Evolutionary conservation across 2,113 vertebrate species (phyloP).

Genomic region (Rutilus rutilus): DNA sequence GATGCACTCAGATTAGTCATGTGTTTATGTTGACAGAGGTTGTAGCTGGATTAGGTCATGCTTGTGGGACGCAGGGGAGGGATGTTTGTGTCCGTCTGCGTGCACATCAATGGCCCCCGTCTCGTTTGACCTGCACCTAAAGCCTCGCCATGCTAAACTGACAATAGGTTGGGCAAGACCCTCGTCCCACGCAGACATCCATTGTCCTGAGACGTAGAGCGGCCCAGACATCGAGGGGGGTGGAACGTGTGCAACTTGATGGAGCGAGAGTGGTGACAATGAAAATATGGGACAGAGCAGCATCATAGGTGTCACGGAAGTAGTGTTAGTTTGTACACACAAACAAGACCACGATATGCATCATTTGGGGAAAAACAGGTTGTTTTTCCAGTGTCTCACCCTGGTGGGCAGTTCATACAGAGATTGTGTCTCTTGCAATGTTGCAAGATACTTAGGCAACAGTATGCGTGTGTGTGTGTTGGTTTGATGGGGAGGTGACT

Average conservation of each 20-base stretch:
- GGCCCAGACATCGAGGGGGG: slow-evolving; percentile 8
- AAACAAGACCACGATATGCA: background rate
- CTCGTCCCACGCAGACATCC: slow-evolving; percentile 1
- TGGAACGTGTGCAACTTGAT: background rate
- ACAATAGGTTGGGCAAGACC: slow-evolving; percentile 30
- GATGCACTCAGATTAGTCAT: slow-evolving; percentile 64
- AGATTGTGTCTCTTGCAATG: slow-evolving; percentile 45
- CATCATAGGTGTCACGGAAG: background rate
- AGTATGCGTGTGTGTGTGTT: slow-evolving; percentile 8
- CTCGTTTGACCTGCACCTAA: slow-evolving; percentile 25
- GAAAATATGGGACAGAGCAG: background rate
- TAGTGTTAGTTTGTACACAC: too few species aligned
- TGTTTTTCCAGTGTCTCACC: slow-evolving; percentile 1
- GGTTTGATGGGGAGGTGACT: slow-evolving; percentile 44
- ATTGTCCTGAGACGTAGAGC: slow-evolving; percentile 29
- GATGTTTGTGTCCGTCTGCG: slow-evolving; percentile 31
- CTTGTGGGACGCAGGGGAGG: slow-evolving; percentile 51
- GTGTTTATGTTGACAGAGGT: slow-evolving; percentile 70
- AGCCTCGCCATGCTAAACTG: slow-evolving; percentile 4
- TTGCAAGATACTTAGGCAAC: slow-evolving; percentile 58
- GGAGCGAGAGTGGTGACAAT: background rate
- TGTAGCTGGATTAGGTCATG: slow-evolving; percentile 66
- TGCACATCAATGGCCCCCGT: slow-evolving; percentile 17
- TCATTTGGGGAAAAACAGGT: background rate
- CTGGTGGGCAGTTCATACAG: background rate